A percentile compares a stretch with the other conserved stretches of the same genome.
These are phyloP conservation scores for Micronycteris hirsuta DNA, from an alignment of 2,113 vertebrate species.

Conservation along the genomic window DNA sequence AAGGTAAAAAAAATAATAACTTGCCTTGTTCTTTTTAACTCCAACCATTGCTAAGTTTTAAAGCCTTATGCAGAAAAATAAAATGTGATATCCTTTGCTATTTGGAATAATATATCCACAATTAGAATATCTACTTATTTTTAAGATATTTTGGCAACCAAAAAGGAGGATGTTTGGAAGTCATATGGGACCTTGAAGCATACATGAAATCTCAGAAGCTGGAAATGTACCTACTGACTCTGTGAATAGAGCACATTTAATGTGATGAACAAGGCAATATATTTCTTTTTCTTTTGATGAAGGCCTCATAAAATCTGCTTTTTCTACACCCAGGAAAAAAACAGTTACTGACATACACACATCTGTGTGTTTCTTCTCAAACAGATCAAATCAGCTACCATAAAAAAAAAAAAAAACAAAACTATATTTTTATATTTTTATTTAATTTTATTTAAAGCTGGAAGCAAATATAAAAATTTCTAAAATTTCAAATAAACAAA, in stretches of 20 bases:
- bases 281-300: background rate
- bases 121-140: background rate
- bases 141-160: background rate
- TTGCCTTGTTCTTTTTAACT: background rate
- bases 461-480: background rate
- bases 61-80: background rate
- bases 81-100: background rate
- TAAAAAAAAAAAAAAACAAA: no score
- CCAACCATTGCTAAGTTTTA: background rate
- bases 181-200: background rate
- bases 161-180: background rate
- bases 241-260: background rate
- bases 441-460: background rate
- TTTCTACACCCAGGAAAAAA: background rate
- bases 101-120: background rate
- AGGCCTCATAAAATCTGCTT: background rate
- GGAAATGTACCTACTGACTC: background rate
- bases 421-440: background rate
- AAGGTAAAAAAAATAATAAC: background rate
- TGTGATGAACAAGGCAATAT: background rate
- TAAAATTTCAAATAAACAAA: background rate
- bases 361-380: background rate
- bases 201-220: background rate
- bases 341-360: fast-evolving
- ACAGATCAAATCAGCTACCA: background rate